These are phyloP conservation scores for Apeira syringaria DNA, from an alignment of 2,888 invertebrate genomes.

Conservation along the genomic window DNA sequence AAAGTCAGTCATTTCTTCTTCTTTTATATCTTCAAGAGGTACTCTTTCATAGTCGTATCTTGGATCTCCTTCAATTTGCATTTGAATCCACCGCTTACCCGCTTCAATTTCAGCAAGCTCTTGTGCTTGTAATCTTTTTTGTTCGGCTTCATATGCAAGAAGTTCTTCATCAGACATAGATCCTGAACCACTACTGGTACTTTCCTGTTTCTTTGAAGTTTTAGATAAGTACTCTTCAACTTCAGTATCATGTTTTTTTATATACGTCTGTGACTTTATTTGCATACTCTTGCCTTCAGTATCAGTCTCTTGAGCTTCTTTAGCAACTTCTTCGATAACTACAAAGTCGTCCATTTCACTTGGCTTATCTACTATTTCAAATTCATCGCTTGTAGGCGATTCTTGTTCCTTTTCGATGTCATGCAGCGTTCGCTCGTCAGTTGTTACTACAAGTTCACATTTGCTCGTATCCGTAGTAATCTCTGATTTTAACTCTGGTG, in stretches of 20 bases:
- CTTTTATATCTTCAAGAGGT: constrained; percentile 95
- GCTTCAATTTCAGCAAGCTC: constrained; percentile 85
- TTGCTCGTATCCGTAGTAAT: constrained; percentile 70
- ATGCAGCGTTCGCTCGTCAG: constrained; percentile 83
- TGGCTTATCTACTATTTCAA: constrained; percentile 94
- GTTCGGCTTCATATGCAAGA: constrained; percentile 87
- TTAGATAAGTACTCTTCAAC: constrained; percentile 88
- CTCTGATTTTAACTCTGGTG: constrained; percentile 82
- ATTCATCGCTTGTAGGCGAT: constrained; percentile 92
- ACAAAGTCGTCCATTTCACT: constrained; percentile 94
- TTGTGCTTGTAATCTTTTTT: constrained; percentile 75
- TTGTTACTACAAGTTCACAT: constrained; percentile 84
- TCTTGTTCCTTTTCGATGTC: constrained; percentile 84
- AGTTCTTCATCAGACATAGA: constrained; percentile 85
- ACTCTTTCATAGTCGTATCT: constrained; percentile 92
- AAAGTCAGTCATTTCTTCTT: constrained; percentile 95
- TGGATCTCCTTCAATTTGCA: constrained; percentile 92
- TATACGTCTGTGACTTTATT: constrained; percentile 81
- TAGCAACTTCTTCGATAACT: constrained; percentile 94
- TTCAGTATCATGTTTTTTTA: constrained; percentile 87
- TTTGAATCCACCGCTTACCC: constrained; percentile 94
- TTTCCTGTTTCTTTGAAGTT: constrained; percentile 86
- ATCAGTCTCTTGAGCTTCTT: constrained; percentile 92
- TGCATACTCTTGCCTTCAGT: constrained; percentile 91
- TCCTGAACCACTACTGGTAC: constrained; percentile 82